Percentiles rank a stretch among this genome's conserved stretches.
Conservation (phyloP, 2,113 vertebrate species). For the Calidris pygmaea region DNA sequence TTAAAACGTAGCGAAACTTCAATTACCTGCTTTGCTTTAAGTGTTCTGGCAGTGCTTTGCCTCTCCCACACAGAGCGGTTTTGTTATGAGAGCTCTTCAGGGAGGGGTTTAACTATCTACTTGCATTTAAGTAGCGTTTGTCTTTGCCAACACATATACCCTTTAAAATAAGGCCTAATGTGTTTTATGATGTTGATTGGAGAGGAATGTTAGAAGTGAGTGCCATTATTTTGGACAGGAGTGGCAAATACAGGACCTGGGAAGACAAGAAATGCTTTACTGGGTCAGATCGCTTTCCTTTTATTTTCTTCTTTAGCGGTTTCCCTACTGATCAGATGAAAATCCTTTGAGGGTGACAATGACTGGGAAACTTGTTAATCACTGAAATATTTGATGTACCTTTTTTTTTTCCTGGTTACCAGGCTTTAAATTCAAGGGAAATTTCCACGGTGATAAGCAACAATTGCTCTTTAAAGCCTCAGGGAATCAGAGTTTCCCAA, state of each 20-base stretch:
- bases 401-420: not conserved
- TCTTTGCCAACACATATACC: not conserved
- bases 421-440: slow-evolving; percentile 33
- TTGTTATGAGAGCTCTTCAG: slow-evolving; percentile 5
- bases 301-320: slow-evolving; percentile 24
- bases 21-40: slow-evolving; percentile 22
- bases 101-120: slow-evolving; percentile 5
- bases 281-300: slow-evolving; percentile 17
- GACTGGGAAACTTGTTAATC: not conserved
- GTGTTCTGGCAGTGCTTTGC: not conserved
- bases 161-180: not conserved
- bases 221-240: not conserved
- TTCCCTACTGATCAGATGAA: not conserved
- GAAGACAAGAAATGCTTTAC: not conserved
- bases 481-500: slow-evolving; percentile 31
- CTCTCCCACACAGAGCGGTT: slow-evolving; percentile 18
- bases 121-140: not conserved
- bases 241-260: not conserved
- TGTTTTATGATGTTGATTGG: not conserved
- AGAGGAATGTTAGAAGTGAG: not conserved
- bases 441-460: slow-evolving; percentile 35
- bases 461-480: slow-evolving; percentile 35
- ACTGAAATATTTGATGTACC: not conserved
- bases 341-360: slow-evolving; percentile 25
- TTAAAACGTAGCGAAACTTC: slow-evolving; percentile 21